A percentile compares a stretch with the other conserved stretches of the same genome.
These are phyloP conservation scores for Hypotaenidia okinawae DNA, from an alignment of 2,797 vertebrate genomes.

Conservation along the genomic window DNA sequence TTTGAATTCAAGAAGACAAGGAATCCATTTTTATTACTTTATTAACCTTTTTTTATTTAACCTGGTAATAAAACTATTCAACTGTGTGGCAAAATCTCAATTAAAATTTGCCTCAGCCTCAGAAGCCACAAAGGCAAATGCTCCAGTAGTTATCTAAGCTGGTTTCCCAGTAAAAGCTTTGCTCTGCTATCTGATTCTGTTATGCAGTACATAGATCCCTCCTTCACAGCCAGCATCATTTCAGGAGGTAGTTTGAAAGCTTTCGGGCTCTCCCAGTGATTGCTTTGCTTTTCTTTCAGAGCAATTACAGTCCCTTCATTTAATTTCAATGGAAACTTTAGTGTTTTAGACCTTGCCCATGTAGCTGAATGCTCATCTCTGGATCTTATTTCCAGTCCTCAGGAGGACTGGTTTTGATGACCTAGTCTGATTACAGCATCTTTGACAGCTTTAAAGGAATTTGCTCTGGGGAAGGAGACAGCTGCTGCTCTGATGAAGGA, in stretches of 20 bases:
- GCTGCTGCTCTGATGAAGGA: slow-evolving; percentile 81
- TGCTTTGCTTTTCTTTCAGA: slow-evolving; percentile 48
- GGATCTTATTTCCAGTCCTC: slow-evolving; percentile 75
- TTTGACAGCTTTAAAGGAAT: slow-evolving; percentile 87
- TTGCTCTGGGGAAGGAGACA: slow-evolving; percentile 77
- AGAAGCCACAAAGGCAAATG: background rate
- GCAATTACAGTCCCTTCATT: slow-evolving; percentile 67
- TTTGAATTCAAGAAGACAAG: slow-evolving; percentile 33
- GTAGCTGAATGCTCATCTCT: slow-evolving; percentile 68
- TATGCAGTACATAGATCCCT: slow-evolving; percentile 22
- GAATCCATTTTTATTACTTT: slow-evolving; percentile 49
- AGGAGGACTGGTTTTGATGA: slow-evolving; percentile 66
- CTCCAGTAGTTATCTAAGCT: background rate
- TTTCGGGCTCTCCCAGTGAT: slow-evolving; percentile 23
- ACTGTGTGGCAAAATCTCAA: background rate
- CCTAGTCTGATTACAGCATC: slow-evolving; percentile 82
- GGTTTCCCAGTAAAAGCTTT: slow-evolving; percentile 22
- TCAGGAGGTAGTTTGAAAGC: slow-evolving; percentile 34
- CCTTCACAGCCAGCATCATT: background rate
- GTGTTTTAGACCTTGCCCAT: slow-evolving; percentile 69
- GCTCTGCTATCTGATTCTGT: slow-evolving; percentile 35
- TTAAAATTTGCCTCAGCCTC: slow-evolving; percentile 45
- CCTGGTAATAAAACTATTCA: slow-evolving; percentile 56
- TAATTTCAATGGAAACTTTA: slow-evolving; percentile 74
- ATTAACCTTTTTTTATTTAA: slow-evolving; percentile 54